Evolutionary conservation across 2,113 vertebrate genomes (phyloP).

Genomic region (Gambusia affinis): DNA sequence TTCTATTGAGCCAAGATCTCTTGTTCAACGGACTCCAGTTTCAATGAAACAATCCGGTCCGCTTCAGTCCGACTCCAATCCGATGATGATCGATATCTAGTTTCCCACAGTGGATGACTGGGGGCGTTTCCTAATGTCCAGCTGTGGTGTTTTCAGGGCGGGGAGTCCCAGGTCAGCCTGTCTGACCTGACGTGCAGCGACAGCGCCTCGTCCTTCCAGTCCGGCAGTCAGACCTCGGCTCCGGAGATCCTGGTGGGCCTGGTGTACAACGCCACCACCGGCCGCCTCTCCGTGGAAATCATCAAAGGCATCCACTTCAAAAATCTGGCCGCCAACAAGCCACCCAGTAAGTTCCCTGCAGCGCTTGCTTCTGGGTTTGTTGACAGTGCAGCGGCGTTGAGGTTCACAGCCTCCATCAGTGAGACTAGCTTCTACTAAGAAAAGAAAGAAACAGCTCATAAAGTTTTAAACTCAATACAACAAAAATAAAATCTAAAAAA

Average conservation of each 20-base stretch:
- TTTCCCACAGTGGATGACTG: neutral
- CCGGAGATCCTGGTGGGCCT: conserved; percentile 96
- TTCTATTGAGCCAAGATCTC: too few relatives aligned
- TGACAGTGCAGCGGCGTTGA: neutral
- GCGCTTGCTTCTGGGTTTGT: neutral
- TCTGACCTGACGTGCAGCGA: conserved; percentile 94
- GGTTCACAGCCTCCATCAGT: too few relatives aligned
- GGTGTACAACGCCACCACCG: conserved; percentile 96
- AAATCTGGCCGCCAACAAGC: conserved; percentile 96
- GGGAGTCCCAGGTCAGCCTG: conserved; percentile 92
- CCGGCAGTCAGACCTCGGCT: conserved; percentile 87
- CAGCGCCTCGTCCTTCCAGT: conserved; percentile 93
- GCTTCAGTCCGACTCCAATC: too few relatives aligned
- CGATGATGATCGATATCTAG: conserved; percentile 3
- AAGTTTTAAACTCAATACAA: too few relatives aligned
- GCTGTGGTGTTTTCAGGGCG: conserved; percentile 82
- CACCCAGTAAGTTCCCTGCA: conserved; percentile 93
- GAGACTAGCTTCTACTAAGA: too few relatives aligned
- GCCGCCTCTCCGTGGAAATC: conserved; percentile 95
- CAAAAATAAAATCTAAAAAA: too few relatives aligned
- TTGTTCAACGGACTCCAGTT: too few relatives aligned
- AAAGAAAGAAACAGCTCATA: too few relatives aligned
- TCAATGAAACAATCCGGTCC: too few relatives aligned
- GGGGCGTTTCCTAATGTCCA: conserved; percentile 7
- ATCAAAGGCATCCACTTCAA: conserved; percentile 99